phyloP scores from a whole-genome alignment of 2,888 invertebrate genomes.

The Temnothorax rugatulus region DNA sequence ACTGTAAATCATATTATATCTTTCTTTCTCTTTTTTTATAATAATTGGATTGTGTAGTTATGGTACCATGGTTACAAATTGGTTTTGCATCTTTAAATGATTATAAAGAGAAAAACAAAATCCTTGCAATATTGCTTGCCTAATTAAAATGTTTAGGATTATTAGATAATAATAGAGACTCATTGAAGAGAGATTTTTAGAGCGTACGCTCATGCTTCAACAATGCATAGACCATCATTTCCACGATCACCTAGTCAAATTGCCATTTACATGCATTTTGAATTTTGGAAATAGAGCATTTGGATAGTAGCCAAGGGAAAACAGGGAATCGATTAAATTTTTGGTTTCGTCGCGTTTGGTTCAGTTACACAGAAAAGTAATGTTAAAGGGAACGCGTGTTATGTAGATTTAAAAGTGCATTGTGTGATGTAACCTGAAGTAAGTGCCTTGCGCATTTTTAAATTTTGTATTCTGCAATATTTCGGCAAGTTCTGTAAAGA shows the following conservation, averaged over 20 bases:
- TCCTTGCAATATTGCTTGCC: not conserved
- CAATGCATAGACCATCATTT: slow-evolving; percentile 65
- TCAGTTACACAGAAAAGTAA: not conserved
- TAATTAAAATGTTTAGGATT: slow-evolving; percentile 18
- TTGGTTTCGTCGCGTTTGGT: not conserved
- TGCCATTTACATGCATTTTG: slow-evolving; percentile 56
- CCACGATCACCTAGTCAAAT: slow-evolving; percentile 62
- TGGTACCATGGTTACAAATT: not conserved
- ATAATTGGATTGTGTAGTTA: slow-evolving; percentile 12
- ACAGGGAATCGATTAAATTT: not conserved
- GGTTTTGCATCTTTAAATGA: slow-evolving; percentile 9
- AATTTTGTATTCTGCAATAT: slow-evolving; percentile 57
- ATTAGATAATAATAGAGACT: slow-evolving; percentile 32
- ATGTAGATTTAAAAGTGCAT: slow-evolving; percentile 12
- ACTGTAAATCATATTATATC: not conserved
- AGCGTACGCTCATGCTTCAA: slow-evolving; percentile 29
- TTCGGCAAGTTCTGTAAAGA: slow-evolving; percentile 36
- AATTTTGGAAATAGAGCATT: slow-evolving; percentile 8
- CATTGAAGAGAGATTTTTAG: slow-evolving; percentile 39
- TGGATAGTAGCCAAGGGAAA: not conserved
- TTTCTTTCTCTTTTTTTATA: not conserved
- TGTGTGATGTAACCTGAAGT: slow-evolving; percentile 65
- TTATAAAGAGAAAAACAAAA: not conserved
- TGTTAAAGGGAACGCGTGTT: not conserved
- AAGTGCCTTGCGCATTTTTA: slow-evolving; percentile 71